Evolutionary conservation across 1,140 invertebrate genomes (phyloP).

Genomic region (Harlomillsia oculata): DNA sequence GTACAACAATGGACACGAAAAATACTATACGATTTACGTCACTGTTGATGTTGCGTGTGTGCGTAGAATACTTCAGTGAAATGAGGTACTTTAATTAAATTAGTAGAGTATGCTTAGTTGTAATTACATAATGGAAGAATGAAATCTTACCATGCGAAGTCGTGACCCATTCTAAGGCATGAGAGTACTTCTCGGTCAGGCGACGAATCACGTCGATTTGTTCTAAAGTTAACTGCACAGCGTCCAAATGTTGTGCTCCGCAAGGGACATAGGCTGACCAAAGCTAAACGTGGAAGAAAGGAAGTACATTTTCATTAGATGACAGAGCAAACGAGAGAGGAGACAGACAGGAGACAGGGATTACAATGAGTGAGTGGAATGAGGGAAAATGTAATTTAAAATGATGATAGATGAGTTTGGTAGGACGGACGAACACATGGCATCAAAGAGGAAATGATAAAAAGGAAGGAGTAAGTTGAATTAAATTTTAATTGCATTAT

Average conservation of each 20-base stretch:
- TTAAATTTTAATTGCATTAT: too few relatives aligned
- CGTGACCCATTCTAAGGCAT: constrained; percentile 36
- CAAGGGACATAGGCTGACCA: constrained; percentile 47
- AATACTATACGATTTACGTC: too few relatives aligned
- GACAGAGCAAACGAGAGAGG: background rate
- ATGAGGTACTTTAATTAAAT: too few relatives aligned
- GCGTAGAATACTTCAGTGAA: background rate
- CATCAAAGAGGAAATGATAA: too few relatives aligned
- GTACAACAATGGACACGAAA: too few relatives aligned
- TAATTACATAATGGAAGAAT: too few relatives aligned
- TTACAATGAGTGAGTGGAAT: background rate
- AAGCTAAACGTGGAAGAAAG: constrained; percentile 39
- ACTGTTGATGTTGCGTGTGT: too few relatives aligned
- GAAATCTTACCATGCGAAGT: constrained; percentile 30
- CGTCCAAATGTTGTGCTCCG: constrained; percentile 44
- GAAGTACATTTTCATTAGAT: background rate
- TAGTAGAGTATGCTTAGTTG: too few relatives aligned
- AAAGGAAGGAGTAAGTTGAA: too few relatives aligned
- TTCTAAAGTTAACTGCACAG: constrained; percentile 45
- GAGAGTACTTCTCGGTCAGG: constrained; percentile 32
- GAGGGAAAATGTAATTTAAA: too few relatives aligned
- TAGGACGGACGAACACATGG: too few relatives aligned
- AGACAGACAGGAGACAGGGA: background rate
- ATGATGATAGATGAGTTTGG: too few relatives aligned
- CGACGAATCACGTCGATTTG: constrained; percentile 46